Percentiles rank a stretch among this genome's conserved stretches.
phyloP scores from a whole-genome alignment of 1,140 invertebrate genomes.

The Chlorops oryzae region DNA sequence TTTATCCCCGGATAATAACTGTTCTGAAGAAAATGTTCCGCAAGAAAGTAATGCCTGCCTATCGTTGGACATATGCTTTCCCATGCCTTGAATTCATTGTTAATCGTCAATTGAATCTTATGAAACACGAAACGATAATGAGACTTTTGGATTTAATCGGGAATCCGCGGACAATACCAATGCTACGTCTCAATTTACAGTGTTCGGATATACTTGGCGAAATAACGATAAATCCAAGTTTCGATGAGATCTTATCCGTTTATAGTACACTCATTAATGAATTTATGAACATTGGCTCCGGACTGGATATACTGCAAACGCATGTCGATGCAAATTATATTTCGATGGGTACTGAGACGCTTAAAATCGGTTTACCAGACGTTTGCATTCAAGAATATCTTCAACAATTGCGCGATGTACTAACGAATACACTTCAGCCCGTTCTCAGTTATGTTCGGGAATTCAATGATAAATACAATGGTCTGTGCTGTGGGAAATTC shows the following conservation, averaged over 20 bases:
- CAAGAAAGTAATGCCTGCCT: constrained; percentile 30
- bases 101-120: constrained; percentile 51
- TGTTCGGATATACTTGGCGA: constrained; percentile 43
- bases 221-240: constrained; percentile 38
- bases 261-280: constrained; percentile 46
- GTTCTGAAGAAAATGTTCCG: constrained; percentile 41
- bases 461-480: constrained; percentile 41
- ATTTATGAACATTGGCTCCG: constrained; percentile 45
- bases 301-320: constrained; percentile 49
- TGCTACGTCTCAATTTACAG: constrained; percentile 49
- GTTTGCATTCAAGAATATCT: constrained; percentile 33
- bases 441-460: constrained; percentile 40
- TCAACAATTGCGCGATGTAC: constrained; percentile 31
- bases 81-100: constrained; percentile 48
- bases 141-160: constrained; percentile 50
- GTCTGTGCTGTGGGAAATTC: constrained; percentile 43
- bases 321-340: constrained; percentile 36
- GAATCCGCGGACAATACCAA: constrained; percentile 47
- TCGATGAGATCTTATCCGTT: constrained; percentile 36
- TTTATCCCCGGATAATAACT: constrained; percentile 47
- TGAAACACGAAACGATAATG: constrained; percentile 51
- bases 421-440: constrained; percentile 39
- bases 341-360: constrained; percentile 23
- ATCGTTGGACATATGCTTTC: constrained; percentile 34
- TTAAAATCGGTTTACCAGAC: constrained; percentile 38